Evolutionary conservation across 2,888 invertebrate genomes (phyloP).

Genomic region (Cabera pusaria): DNA sequence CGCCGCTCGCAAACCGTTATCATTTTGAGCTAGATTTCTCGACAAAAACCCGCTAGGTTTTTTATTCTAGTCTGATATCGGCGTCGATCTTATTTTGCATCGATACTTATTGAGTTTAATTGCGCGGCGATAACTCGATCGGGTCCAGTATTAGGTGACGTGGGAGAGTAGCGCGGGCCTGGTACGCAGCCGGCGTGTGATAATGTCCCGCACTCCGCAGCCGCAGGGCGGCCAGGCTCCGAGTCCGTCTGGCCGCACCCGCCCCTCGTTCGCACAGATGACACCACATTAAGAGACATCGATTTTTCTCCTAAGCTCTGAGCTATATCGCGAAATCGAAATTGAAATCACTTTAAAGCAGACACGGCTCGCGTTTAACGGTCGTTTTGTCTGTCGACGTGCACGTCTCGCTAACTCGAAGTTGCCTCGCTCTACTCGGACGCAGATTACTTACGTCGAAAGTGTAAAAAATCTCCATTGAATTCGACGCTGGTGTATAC

Average conservation of each 20-base stretch:
- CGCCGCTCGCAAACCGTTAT: constrained; percentile 14
- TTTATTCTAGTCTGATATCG: constrained; percentile 7
- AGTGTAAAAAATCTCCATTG: constrained; percentile 3
- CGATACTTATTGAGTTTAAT: constrained; percentile 15
- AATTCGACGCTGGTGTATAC: too few species aligned
- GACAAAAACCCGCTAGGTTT: constrained; percentile 12
- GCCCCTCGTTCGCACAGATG: constrained; percentile 24
- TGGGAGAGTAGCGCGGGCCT: constrained; percentile 10
- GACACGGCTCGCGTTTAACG: constrained; percentile 4
- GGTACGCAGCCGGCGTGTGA: constrained; percentile 15
- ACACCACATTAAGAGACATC: constrained; percentile 28
- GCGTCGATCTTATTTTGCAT: constrained; percentile 7
- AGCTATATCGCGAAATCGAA: constrained; percentile 18
- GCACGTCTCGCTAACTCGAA: too few species aligned
- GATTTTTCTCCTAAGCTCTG: constrained; percentile 27
- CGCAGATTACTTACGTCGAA: too few species aligned
- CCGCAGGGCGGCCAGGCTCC: too few species aligned
- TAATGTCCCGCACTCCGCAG: constrained; percentile 16
- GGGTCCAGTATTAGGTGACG: constrained; percentile 22
- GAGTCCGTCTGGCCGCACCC: constrained; percentile 15
- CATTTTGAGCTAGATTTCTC: constrained; percentile 19
- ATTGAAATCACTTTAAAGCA: constrained; percentile 15
- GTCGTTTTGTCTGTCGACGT: too few species aligned
- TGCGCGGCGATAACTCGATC: constrained; percentile 14
- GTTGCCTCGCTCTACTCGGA: too few species aligned